Conservation (phyloP, 1,140 invertebrate genomes). For the Heliconius himera region DNA sequence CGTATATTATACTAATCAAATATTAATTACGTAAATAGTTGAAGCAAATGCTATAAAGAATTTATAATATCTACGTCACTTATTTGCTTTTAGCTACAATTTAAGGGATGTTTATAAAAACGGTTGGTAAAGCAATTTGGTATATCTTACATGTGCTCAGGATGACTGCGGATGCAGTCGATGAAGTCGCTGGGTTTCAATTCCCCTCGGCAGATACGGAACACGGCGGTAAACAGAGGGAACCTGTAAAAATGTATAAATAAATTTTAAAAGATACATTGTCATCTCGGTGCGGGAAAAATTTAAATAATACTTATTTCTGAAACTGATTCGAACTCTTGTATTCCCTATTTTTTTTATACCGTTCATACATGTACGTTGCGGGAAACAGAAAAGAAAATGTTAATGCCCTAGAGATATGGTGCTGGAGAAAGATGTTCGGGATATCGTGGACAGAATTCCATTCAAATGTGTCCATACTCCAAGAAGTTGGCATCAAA, state of each 20-base stretch:
- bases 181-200: slow-evolving; percentile 92
- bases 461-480: too few relatives aligned
- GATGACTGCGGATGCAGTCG: slow-evolving; percentile 95
- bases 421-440: too few relatives aligned
- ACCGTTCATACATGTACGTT: too few relatives aligned
- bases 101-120: slow-evolving; percentile 14
- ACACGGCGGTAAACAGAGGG: slow-evolving; percentile 96
- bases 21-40: neutral
- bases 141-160: slow-evolving; percentile 94
- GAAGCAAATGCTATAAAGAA: neutral
- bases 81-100: neutral
- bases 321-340: too few relatives aligned
- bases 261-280: neutral
- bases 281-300: neutral
- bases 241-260: slow-evolving; percentile 85
- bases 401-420: too few relatives aligned
- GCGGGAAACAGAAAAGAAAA: too few relatives aligned
- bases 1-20: too few relatives aligned
- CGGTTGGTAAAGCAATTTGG: slow-evolving; percentile 30
- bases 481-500: too few relatives aligned
- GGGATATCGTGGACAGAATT: too few relatives aligned
- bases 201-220: slow-evolving; percentile 94
- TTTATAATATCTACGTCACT: neutral
- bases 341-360: too few relatives aligned
- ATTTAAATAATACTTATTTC: neutral